phyloP scores from a whole-genome alignment of 2,888 invertebrate species.

The Pachydiplax longipennis region DNA sequence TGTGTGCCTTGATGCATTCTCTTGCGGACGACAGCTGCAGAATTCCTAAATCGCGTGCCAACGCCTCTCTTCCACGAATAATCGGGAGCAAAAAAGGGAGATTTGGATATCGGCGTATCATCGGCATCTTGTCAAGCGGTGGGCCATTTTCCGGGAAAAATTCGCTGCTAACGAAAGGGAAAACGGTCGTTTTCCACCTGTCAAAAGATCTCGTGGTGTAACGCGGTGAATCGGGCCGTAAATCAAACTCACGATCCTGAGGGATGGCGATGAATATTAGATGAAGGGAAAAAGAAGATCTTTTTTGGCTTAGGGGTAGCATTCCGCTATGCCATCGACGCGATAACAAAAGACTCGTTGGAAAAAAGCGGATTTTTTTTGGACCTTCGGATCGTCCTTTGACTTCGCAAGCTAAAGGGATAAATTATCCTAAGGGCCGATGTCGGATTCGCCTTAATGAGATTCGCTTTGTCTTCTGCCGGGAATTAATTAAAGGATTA shows the following conservation, averaged over 20 bases:
- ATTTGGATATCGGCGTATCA: neutral
- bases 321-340: neutral
- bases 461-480: no score
- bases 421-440: no score
- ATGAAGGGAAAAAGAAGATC: neutral
- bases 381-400: no score
- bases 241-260: neutral
- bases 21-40: neutral
- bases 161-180: neutral
- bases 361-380: no score
- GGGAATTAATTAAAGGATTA: no score
- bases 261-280: neutral
- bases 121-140: neutral
- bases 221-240: neutral
- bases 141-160: neutral
- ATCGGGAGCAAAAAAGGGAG: neutral
- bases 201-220: neutral
- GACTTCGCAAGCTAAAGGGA: no score
- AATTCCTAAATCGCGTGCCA: neutral
- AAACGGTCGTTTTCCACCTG: neutral
- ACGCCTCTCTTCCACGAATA: neutral
- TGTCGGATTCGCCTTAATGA: no score
- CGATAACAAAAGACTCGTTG: neutral
- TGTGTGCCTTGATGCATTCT: no score
- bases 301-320: no score